Conservation (phyloP, 2,797 vertebrate genomes). For the Molossus molossus region DNA sequence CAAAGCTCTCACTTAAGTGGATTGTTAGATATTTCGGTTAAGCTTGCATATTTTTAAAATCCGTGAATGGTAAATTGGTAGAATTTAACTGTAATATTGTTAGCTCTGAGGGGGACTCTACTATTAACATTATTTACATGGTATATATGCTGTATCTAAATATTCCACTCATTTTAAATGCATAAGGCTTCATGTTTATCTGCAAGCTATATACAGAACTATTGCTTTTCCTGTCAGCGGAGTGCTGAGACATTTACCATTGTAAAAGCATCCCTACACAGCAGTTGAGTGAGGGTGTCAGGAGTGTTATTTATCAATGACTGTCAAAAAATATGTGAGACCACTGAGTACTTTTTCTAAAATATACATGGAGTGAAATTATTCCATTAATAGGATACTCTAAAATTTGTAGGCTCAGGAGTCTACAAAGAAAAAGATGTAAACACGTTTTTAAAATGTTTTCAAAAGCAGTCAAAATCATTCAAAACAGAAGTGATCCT, state of each 20-base stretch:
- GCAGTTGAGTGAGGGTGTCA: neutral
- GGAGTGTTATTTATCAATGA: slow-evolving; percentile 29
- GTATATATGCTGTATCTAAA: neutral
- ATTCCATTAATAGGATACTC: slow-evolving; percentile 52
- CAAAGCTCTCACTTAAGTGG: slow-evolving; percentile 18
- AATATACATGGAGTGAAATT: neutral
- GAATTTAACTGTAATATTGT: neutral
- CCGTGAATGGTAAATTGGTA: neutral
- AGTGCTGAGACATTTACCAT: neutral
- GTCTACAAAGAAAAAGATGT: slow-evolving; percentile 6
- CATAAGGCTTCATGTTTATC: slow-evolving; percentile 1
- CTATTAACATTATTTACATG: neutral
- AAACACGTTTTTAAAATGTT: neutral
- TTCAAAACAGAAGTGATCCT: slow-evolving; percentile 9
- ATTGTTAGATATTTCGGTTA: slow-evolving; percentile 48
- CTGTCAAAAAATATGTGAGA: slow-evolving; percentile 3
- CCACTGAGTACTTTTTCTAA: slow-evolving; percentile 12
- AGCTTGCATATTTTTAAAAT: slow-evolving; percentile 27
- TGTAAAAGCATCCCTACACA: neutral
- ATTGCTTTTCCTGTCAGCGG: neutral
- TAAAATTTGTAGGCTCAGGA: slow-evolving; percentile 3
- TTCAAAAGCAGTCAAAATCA: slow-evolving; percentile 60
- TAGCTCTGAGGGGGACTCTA: neutral
- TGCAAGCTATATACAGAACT: neutral
- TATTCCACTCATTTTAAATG: neutral